Base-by-base conservation (phyloP, 2,888 invertebrate genomes). In the Hesperia comma region DNA sequence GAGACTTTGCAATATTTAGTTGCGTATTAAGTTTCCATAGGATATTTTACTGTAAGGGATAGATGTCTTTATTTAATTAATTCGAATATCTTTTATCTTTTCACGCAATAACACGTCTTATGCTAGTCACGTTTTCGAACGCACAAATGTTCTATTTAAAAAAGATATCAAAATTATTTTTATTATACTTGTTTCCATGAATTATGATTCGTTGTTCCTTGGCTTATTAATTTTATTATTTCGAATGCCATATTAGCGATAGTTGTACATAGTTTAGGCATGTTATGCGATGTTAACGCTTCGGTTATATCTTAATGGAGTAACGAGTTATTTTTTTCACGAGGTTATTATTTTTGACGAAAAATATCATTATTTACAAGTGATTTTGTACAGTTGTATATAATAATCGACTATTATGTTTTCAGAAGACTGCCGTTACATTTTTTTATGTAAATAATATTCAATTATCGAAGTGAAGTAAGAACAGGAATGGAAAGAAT, bases 81-180 rank as follows among this genome's bases (percentile, higher is more conserved):
- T 76, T 78, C 77, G 72, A 76, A 77, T 79, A 75, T 72, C 79
- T 78, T 80, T 78, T 78, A 77, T 79, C 77, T 74, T 84, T 84
- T 87, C 88, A 84, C 82, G 92, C 92, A 92, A 92, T 92, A 92
- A 90, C 88, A 90, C 86, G 80, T 88, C 89, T 89, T 86, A 92
- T 92, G 90, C 92, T 92, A 92, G 92, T 92, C 92, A 92, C 82
- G 85, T 88, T 77, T 66, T 83, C 84, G 83, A 88, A 87, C 90
- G 92, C 91, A 90, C 91, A 90, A 90, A 81, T 84, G 81, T 81
- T 86, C 82, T 83, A 80, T 83, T 79, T 79, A 75, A 77, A 76
- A 58, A 67, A 74, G 75, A 79, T 77, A 72, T 74, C 70, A 71
- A 79, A 80, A 80, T 79, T 77, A 64, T 72, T 74, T n/a, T 71